phyloP scores from a whole-genome alignment of 2,888 invertebrate species.

The Oxystoma pomonae region DNA sequence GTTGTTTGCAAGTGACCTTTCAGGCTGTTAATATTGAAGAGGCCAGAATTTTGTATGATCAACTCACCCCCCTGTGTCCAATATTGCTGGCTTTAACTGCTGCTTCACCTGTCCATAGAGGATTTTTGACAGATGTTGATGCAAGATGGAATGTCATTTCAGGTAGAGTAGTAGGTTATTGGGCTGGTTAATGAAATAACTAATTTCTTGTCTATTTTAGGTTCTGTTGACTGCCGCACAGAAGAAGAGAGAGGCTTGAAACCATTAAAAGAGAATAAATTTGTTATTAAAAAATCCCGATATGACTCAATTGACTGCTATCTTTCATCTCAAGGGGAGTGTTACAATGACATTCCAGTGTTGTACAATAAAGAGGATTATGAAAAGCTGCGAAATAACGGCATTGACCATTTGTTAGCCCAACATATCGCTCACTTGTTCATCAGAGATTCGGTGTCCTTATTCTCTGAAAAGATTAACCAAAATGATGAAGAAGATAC shows the following conservation, averaged over 20 bases:
- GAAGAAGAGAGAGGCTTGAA: conserved; percentile 83
- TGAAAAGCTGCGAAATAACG: conserved; percentile 75
- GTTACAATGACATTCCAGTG: conserved; percentile 92
- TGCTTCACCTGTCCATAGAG: conserved; percentile 92
- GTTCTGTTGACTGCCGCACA: conserved; percentile 93
- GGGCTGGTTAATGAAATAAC: no score
- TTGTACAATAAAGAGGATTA: conserved; percentile 82
- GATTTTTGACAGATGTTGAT: conserved; percentile 91
- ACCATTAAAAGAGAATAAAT: conserved; percentile 69
- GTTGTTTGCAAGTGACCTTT: conserved; percentile 94
- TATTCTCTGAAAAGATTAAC: conserved; percentile 92
- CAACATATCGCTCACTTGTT: conserved; percentile 97
- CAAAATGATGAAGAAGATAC: conserved; percentile 92
- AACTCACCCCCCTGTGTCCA: conserved; percentile 93
- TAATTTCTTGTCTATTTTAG: conserved; percentile 36
- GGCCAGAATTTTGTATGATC: conserved; percentile 94
- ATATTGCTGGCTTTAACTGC: conserved; percentile 97
- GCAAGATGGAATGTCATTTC: conserved; percentile 98
- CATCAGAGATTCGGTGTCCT: conserved; percentile 92
- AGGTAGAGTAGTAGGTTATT: not conserved
- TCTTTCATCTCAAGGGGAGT: conserved; percentile 81
- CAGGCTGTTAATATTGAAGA: conserved; percentile 96
- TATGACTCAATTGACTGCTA: conserved; percentile 98
- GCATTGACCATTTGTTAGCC: conserved; percentile 89
- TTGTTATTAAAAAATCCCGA: conserved; percentile 86